phyloP scores from a whole-genome alignment of 2,888 invertebrate genomes.

The Calliphora vomitoria region DNA sequence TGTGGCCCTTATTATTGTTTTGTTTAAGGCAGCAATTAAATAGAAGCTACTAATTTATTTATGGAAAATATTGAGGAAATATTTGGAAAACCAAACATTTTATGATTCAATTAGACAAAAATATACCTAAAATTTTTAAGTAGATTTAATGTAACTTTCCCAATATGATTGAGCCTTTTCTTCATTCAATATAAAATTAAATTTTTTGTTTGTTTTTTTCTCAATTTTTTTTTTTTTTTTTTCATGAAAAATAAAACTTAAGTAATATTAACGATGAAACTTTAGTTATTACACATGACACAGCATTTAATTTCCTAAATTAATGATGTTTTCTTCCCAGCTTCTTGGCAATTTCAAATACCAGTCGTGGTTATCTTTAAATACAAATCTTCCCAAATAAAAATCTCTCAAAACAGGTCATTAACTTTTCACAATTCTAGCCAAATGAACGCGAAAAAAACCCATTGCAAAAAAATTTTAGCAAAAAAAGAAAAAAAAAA shows the following conservation, averaged over 20 bases:
- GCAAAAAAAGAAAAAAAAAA: constrained; percentile 9
- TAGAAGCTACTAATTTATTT: no score
- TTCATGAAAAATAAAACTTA: neutral
- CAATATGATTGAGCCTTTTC: no score
- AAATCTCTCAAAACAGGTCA: constrained; percentile 56
- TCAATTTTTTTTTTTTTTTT: no score
- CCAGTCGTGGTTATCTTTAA: neutral
- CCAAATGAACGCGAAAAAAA: constrained; percentile 37
- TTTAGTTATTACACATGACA: constrained; percentile 23
- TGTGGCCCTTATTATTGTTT: neutral
- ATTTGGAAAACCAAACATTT: neutral
- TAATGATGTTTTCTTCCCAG: constrained; percentile 2
- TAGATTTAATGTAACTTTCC: no score
- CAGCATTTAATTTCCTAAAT: constrained; percentile 37
- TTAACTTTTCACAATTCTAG: constrained; percentile 47
- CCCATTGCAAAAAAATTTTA: neutral
- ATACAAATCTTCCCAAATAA: constrained; percentile 32
- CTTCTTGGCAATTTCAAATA: neutral
- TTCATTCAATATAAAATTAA: no score
- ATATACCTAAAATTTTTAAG: no score
- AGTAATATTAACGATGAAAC: neutral
- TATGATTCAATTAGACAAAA: no score
- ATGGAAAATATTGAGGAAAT: neutral
- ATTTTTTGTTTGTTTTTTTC: no score
- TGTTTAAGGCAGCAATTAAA: no score